Base-by-base conservation (phyloP, 2,113 vertebrate species). In the Neomonachus schauinslandi region DNA sequence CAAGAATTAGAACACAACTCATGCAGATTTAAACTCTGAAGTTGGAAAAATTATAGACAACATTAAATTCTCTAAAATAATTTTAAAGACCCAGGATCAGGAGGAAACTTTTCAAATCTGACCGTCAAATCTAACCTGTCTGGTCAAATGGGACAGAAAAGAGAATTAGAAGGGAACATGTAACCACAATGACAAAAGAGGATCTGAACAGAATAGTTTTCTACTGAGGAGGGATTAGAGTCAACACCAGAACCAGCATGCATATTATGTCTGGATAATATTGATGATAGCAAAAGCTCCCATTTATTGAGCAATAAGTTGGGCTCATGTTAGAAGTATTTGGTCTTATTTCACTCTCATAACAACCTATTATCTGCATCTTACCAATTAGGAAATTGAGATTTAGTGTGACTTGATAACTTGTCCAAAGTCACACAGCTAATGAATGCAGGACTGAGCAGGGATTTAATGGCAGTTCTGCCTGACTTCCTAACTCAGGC, bases 61-160 rank as follows among this genome's bases (percentile, higher is more conserved):
- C 26, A 19, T 82, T 91, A 85, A 95, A 72, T 36, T 94, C 57
- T 72, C 59, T 97, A 83, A 91, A 94, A 88, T 69, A 77, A 89
- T 74, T 95, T 49, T 89, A 72, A 84, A 85, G 77, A 74, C 65
- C 4, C 7, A 71, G 42, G 15, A 89, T 55, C 18, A 71, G 63
- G 39, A 88, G 57, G 86, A 31, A 26, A 33, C 31, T 81, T 95
- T 85, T 86, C 49, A 89, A 74, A 90, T 93, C 39, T 86, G 28
- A 92, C 5, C 26, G 81, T 89, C 39, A 89, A 74, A 90, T 90
- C 31, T 84, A 26, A 89, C 8, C 26, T 51, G 28, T 11, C 63
- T 67, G 63, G 16, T 67, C 63, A 67, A 67, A 18, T 33, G 8
- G 79, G 6, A 51, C 19, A 86, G 71, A 53, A 71, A 84, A 89